Base-by-base conservation (phyloP, 92 coral and sea anemone species). In the Epizoanthus scotinus region DNA sequence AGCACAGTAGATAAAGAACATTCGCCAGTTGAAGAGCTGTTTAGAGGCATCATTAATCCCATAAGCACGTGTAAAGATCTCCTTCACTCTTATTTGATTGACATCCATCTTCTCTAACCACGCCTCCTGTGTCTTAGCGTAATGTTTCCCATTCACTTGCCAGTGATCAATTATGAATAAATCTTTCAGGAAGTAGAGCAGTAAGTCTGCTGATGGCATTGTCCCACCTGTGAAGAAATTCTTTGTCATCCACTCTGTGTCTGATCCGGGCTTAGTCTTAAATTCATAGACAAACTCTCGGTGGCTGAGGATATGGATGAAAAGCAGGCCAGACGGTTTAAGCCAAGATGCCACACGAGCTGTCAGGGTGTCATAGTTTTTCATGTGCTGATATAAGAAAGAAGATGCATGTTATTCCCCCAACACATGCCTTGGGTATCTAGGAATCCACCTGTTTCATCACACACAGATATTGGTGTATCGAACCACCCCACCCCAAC, bases 241-340 rank as follows among this genome's bases (percentile, higher is more conserved):
- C 18, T 85, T 82, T 57, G 97, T 90, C 97, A 92, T 92, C 97
- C 97, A 92, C 29, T 92, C 97, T n/a, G 97, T 90, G 87, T 92
- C 97, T 2, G 97, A 92, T 5, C 81, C 91, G 70, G 72, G 71
- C 79, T 86, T 92, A 61, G 91, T 90, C 61, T 90, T 83, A 26
- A 90, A 90, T 52, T 78, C 93, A 59, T 92, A 92, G 27, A 92
- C 90, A 70, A 87, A 92, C 68, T 90, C 94, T 20, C 92, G 90
- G 85, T 92, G 97, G 69, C 97, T 90, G 6, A 92, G 69, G 36
- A 92, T 91, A 44, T 92, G 97, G 27, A 92, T 78, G 61, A 92
- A 92, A 63, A 90, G 89, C 44, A 53, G 79, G 0, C 97, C 97
- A 6, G 82, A 80, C 0, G 94, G 97, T 55, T 88, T 90, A 40